These are phyloP conservation scores for Callithrix jacchus DNA, from an alignment of 2,113 vertebrate species.

Conservation along the genomic window DNA sequence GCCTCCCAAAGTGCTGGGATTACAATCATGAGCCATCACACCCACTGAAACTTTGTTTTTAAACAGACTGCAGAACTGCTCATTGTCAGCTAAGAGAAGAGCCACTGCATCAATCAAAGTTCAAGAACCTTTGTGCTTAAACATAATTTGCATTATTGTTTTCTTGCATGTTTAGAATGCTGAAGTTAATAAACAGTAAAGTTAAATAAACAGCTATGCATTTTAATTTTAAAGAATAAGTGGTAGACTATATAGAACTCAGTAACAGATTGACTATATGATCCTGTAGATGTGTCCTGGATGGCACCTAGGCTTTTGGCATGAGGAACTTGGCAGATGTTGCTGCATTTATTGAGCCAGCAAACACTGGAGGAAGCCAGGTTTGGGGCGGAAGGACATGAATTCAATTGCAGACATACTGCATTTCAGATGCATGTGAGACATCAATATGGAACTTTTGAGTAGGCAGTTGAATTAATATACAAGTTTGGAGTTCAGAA, in stretches of 20 bases:
- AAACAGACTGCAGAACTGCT: constrained; percentile 79
- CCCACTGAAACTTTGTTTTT: not conserved
- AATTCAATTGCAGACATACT: not conserved
- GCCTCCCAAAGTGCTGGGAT: too few species aligned
- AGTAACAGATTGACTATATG: not conserved
- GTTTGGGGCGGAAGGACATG: not conserved
- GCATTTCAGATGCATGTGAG: not conserved
- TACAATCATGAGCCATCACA: too few species aligned
- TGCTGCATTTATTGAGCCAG: not conserved
- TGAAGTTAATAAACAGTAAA: constrained; percentile 84
- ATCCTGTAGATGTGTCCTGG: not conserved
- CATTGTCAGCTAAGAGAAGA: constrained; percentile 78
- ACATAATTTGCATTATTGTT: constrained; percentile 82
- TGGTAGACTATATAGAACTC: not conserved
- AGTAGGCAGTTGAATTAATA: constrained; percentile 34
- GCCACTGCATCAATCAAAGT: constrained; percentile 82
- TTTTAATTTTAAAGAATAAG: constrained; percentile 61
- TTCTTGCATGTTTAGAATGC: constrained; percentile 91
- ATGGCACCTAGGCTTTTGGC: not conserved
- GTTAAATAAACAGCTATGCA: constrained; percentile 92
- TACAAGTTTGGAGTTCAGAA: not conserved
- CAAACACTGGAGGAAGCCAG: constrained; percentile 9
- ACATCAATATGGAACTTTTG: not conserved
- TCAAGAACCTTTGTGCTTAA: constrained; percentile 89
- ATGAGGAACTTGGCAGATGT: not conserved